Evolutionary conservation across 2,888 invertebrate species (phyloP).

Genomic region (Himalopsyche anomala): DNA sequence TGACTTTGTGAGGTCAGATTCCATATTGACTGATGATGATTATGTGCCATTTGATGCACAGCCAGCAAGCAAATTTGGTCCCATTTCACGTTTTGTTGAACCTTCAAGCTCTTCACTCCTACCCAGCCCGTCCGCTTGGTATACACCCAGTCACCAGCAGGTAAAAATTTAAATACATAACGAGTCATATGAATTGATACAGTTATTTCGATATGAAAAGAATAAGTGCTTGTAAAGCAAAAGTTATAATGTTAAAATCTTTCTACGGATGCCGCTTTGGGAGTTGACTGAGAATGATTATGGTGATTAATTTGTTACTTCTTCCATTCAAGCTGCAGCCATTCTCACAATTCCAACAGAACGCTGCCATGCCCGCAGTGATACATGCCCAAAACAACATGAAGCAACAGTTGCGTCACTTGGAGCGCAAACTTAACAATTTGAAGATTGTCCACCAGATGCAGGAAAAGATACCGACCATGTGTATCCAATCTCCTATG

Average conservation of each 20-base stretch:
- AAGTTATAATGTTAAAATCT: too few species aligned
- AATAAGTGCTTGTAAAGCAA: too few species aligned
- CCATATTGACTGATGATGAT: slow-evolving; percentile 79
- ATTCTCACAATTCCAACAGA: slow-evolving; percentile 47
- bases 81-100: slow-evolving; percentile 76
- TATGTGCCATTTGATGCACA: slow-evolving; percentile 81
- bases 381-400: slow-evolving; percentile 49
- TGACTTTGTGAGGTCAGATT: slow-evolving; percentile 75
- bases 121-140: slow-evolving; percentile 51
- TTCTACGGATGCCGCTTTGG: too few species aligned
- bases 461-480: slow-evolving; percentile 69
- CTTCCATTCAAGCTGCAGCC: slow-evolving; percentile 43
- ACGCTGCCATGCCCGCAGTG: slow-evolving; percentile 41
- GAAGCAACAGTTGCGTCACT: slow-evolving; percentile 67
- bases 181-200: too few species aligned
- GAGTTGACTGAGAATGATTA: background rate
- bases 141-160: slow-evolving; percentile 46
- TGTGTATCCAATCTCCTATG: slow-evolving; percentile 68
- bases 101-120: slow-evolving; percentile 51
- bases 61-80: slow-evolving; percentile 81
- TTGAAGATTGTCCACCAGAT: slow-evolving; percentile 78
- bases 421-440: slow-evolving; percentile 80
- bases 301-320: background rate
- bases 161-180: slow-evolving; percentile 20
- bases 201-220: too few species aligned